A percentile compares a stretch with the other conserved stretches of the same genome.
These are phyloP conservation scores for Pseudanteris insignis DNA, from an alignment of 2,888 invertebrate genomes.

Conservation along the genomic window DNA sequence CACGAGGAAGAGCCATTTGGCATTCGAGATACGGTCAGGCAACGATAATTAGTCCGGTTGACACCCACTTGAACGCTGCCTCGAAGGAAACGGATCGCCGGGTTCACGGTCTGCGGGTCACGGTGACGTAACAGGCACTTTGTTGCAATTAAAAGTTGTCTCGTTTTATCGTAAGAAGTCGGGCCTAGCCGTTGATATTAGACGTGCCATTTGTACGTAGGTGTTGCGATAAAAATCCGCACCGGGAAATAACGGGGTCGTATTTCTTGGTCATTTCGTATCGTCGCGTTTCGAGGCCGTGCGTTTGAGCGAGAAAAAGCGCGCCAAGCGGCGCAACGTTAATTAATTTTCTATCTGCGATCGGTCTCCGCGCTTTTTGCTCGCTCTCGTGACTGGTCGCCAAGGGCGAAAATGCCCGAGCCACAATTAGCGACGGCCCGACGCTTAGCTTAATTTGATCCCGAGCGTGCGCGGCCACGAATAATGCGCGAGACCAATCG, in stretches of 20 bases:
- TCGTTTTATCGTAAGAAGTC: slow-evolving; percentile 39
- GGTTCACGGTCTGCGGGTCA: slow-evolving; percentile 47
- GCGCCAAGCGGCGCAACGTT: background rate
- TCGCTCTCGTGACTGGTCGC: background rate
- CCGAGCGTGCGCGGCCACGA: background rate
- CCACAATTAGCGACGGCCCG: background rate
- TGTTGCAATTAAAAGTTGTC: slow-evolving; percentile 48
- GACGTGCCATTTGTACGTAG: slow-evolving; percentile 27
- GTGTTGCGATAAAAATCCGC: slow-evolving; percentile 25
- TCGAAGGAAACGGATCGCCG: slow-evolving; percentile 43
- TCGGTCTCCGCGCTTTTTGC: background rate
- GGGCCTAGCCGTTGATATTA: slow-evolving; percentile 23
- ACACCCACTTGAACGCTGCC: slow-evolving; percentile 44
- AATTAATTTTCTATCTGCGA: slow-evolving; percentile 11
- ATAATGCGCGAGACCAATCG: slow-evolving; percentile 16
- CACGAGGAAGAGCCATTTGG: slow-evolving; percentile 48
- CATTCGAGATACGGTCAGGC: slow-evolving; percentile 44
- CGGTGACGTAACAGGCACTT: slow-evolving; percentile 43
- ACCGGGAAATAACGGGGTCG: slow-evolving; percentile 25
- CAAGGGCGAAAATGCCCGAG: background rate
- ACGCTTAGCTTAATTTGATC: slow-evolving; percentile 8
- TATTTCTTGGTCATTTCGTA: slow-evolving; percentile 4
- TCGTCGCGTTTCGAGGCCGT: slow-evolving; percentile 11
- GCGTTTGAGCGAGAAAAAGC: background rate
- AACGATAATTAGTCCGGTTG: slow-evolving; percentile 48